Evolutionary conservation across 35 echinoderm and acorn worm genomes (phyloP).

Genomic region (Apostichopus californicus): DNA sequence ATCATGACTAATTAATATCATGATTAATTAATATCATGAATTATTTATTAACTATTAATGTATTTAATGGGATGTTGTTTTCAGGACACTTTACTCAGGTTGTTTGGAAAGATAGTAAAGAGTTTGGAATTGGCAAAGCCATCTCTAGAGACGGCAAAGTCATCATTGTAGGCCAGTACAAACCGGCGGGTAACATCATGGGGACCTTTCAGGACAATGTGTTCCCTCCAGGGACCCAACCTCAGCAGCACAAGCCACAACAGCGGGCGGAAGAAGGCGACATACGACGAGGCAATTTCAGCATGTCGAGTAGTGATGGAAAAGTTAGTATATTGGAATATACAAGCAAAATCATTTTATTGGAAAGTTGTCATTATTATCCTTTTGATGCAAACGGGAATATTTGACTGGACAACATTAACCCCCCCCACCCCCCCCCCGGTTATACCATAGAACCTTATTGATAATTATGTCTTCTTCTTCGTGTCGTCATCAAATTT

Average conservation of each 20-base stretch:
- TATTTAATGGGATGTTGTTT: background rate
- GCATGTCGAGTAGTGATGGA: slow-evolving; percentile 53
- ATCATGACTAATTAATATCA: too few relatives aligned
- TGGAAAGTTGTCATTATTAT: too few relatives aligned
- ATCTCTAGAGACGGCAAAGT: slow-evolving; percentile 71
- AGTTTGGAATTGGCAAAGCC: slow-evolving; percentile 90
- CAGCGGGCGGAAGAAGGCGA: background rate
- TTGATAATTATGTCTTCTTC: too few relatives aligned
- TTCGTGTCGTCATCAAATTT: too few relatives aligned
- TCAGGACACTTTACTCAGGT: slow-evolving; percentile 88
- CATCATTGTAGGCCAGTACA: slow-evolving; percentile 78
- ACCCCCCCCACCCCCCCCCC: background rate
- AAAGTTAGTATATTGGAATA: slow-evolving; percentile 34
- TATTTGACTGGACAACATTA: background rate
- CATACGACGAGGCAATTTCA: slow-evolving; percentile 31
- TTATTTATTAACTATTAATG: background rate
- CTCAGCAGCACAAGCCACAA: background rate
- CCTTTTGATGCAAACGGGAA: too few relatives aligned
- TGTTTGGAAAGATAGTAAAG: slow-evolving; percentile 84
- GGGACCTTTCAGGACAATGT: slow-evolving; percentile 67
- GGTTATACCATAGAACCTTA: too few relatives aligned
- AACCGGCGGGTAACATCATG: slow-evolving; percentile 75
- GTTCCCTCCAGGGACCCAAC: slow-evolving; percentile 57
- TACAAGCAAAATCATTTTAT: too few relatives aligned
- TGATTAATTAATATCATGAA: too few relatives aligned